Percentiles rank a stretch among this genome's conserved stretches.
Conservation (phyloP, 2,113 vertebrate genomes). For the Ictalurus punctatus region DNA sequence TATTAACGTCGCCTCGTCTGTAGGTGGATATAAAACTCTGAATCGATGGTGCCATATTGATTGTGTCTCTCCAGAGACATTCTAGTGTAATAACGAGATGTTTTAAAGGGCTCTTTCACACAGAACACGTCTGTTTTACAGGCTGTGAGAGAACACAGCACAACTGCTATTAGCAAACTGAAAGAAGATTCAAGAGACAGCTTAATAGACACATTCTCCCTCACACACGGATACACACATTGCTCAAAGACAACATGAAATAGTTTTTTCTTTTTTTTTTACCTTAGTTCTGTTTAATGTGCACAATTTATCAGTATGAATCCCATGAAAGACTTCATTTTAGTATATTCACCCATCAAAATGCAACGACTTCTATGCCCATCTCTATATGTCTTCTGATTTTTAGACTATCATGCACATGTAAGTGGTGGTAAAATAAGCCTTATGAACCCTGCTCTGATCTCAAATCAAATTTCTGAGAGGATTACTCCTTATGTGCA, state of each 20-base stretch:
- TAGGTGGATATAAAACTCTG: conserved; percentile 76
- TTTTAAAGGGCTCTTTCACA: conserved; percentile 59
- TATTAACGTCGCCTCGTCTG: conserved; percentile 76
- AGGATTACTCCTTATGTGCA: neutral
- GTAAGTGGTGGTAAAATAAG: neutral
- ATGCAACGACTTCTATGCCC: neutral
- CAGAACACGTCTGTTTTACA: conserved; percentile 45
- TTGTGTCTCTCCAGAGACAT: conserved; percentile 72
- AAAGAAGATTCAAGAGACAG: conserved; percentile 47
- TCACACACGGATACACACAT: conserved; percentile 44
- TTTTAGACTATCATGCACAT: neutral
- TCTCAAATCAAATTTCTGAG: neutral
- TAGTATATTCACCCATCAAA: neutral
- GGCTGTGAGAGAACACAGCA: conserved; percentile 29
- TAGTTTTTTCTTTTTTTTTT: neutral
- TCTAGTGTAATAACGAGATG: conserved; percentile 77
- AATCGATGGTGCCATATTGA: conserved; percentile 77
- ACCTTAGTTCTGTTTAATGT: neutral
- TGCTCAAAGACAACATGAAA: neutral
- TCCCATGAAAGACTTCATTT: neutral
- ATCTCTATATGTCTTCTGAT: neutral
- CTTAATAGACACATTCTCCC: conserved; percentile 24
- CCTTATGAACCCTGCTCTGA: neutral
- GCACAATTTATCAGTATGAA: neutral
- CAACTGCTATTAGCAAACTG: conserved; percentile 16